Base-by-base conservation (phyloP, 2,797 vertebrate genomes). In the Phoebastria nigripes region DNA sequence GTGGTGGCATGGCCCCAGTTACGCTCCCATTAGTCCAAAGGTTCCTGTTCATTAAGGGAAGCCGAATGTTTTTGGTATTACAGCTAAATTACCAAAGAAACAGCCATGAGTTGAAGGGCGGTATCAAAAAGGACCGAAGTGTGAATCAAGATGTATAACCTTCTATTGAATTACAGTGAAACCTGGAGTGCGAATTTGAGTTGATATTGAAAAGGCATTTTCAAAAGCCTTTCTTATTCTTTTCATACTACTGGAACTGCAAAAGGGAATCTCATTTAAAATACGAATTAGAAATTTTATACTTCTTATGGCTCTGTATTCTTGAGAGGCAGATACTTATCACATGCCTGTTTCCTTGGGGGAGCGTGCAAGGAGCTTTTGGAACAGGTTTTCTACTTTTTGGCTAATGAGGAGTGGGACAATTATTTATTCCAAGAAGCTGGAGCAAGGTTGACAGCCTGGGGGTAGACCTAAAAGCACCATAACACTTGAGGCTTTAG, bases 351-450 rank as follows among this genome's bases (percentile, higher is more conserved):
- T 89, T 91, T 97, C 82, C 69, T 82, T 87, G 42, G 41, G 51
- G 37, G 54, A 87, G 70, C 13, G 7, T 25, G 41, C 65, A 56
- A 52, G 46, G 84, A 96, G 55, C 66, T 70, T 93, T 87, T 72
- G 67, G 82, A 97, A 89, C 19, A 79, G 66, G 51, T 93, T 87
- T 84, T 73, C 65, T 76, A 31, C 66, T 80, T 93, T 86, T 63
- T 47, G 41, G 74, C 66, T 93, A 74, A 84, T 58, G 80, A 69
- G 49, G 44, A 87, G n/a, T 13, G 14, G 70, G 69, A 39, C 39
- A 63, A 88, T 89, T 89, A 73, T 79, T 92, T 87, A 74, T 81
- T 85, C 44, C 63, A 61, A 92, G 89, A 95, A 92, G 52, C 63
- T 67, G 77, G 78, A 93, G 73, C 67, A 65, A 90, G 65, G 46